Percentiles rank a stretch among this genome's conserved stretches.
phyloP scores from a whole-genome alignment of 2,113 vertebrate species.

The Phyllostomus hastatus region DNA sequence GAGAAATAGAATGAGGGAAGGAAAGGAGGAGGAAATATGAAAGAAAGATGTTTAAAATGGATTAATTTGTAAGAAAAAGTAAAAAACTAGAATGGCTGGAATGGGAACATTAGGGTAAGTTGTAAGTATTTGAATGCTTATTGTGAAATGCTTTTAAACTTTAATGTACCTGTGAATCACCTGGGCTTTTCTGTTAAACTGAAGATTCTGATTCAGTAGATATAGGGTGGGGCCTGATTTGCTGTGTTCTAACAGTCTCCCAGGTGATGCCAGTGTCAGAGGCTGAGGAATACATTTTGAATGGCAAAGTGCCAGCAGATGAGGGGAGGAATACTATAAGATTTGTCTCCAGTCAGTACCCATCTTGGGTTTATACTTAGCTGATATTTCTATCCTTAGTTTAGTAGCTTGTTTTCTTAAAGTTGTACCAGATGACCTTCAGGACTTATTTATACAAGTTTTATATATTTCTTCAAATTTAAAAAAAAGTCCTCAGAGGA shows the following conservation, averaged over 20 bases:
- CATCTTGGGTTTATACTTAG: not conserved
- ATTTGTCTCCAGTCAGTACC: not conserved
- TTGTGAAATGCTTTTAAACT: not conserved
- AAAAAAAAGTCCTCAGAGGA: not conserved
- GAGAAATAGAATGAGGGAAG: not conserved
- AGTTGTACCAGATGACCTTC: not conserved
- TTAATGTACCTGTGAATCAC: not conserved
- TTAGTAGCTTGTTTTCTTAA: conserved; percentile 7
- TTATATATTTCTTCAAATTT: not conserved
- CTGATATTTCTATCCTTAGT: not conserved
- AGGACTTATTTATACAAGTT: conserved; percentile 22
- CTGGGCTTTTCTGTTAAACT: not conserved
- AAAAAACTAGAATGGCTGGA: not conserved
- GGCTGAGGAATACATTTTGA: not conserved
- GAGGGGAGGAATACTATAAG: not conserved
- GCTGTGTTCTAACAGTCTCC: not conserved
- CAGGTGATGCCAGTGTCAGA: not conserved
- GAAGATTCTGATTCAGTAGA: not conserved
- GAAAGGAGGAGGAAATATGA: not conserved
- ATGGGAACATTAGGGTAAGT: not conserved
- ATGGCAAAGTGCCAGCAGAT: not conserved
- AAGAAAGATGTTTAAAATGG: not conserved
- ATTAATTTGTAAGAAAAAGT: not conserved
- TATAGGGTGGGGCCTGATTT: not conserved
- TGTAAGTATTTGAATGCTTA: not conserved